Base-by-base conservation (phyloP, 2,113 vertebrate genomes). In the Ailurus styani region DNA sequence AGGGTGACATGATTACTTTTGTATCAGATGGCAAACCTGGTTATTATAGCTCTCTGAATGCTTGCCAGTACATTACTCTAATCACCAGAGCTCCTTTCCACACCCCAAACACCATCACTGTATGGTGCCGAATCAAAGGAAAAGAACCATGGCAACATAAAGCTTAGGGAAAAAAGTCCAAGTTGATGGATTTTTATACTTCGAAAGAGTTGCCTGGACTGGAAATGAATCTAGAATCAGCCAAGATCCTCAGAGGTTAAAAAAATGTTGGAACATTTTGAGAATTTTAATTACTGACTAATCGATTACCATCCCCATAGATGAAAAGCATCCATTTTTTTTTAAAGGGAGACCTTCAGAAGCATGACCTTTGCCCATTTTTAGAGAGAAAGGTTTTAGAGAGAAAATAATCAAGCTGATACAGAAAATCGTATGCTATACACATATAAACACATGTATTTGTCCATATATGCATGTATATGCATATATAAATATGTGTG, bases 251-350 rank as follows among this genome's bases (percentile, higher is more conserved):
- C 50, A 72, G 12, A 91, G 52, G 7, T 60, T 60, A 85, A 57
- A 57, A 45, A 81, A 97, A 86, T 50, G 2, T 66, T 14, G 20
- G 66, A 7, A 84, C 11, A 77, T 82, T 93, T 42, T 40, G 31
- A 97, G 50, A 89, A 85, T 91, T 95, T 95, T 95, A 75, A 87
- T 70, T 50, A 31, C 25, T 55, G 45, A 50, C 4, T 89, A 45
- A 91, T 75, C 1, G 1, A 42, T 79, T 72, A 54, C 23, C 60
- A 47, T 27, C 34, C 0, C 1, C 0, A 37, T 47, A 84, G 47
- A 40, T 37, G 13, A 70, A 50, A 62, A 6, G 2, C 42, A 12
- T 66, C 50, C 47, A 9, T 37, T 52, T 17, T 54, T 90, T 50
- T 81, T 95, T 15, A 17, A 37, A 87, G 3, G 7, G 79, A 75